Evolutionary conservation across 2,113 vertebrate species (phyloP).

Genomic region (Orthonyx spaldingii): DNA sequence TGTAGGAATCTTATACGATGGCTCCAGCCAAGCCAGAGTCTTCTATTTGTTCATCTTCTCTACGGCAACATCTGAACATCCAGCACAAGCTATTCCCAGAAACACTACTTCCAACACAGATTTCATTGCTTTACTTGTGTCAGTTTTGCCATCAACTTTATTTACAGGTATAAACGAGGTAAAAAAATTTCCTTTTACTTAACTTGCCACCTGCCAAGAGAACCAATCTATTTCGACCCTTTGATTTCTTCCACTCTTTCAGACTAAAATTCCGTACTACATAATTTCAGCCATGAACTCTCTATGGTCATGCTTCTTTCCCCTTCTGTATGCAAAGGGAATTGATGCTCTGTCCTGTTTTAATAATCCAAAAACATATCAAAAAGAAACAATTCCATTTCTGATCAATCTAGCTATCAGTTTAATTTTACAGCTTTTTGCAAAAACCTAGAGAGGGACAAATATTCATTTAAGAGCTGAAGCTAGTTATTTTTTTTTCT

Average conservation of each 20-base stretch:
- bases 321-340: neutral
- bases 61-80: neutral
- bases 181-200: neutral
- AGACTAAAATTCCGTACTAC: neutral
- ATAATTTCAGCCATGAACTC: neutral
- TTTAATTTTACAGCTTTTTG: neutral
- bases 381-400: neutral
- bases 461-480: neutral
- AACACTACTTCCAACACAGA: neutral
- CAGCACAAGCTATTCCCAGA: neutral
- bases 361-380: neutral
- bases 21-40: neutral
- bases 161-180: neutral
- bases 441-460: neutral
- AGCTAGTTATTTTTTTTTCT: neutral
- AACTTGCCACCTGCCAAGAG: neutral
- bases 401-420: neutral
- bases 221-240: accelerated
- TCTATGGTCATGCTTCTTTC: neutral
- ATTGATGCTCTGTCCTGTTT: neutral
- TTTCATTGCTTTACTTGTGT: neutral
- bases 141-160: neutral
- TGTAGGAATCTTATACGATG: accelerated
- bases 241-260: neutral
- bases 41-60: neutral